Evolutionary conservation across 2,888 invertebrate species (phyloP).

Genomic region (Fragum fragum): DNA sequence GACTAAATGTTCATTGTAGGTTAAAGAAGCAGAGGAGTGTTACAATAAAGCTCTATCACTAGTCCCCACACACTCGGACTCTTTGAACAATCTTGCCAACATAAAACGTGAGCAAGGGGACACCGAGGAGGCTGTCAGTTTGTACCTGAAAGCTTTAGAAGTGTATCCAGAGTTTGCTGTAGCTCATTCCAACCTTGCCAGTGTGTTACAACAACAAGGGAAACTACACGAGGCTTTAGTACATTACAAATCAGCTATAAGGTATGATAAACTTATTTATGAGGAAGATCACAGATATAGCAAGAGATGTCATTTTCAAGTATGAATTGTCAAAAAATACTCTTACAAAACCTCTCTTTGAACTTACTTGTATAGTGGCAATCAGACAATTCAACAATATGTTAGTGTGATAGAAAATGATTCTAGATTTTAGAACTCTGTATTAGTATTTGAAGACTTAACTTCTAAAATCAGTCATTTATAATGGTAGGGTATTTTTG

Average conservation of each 20-base stretch:
- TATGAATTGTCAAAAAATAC: no score
- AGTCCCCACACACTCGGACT: conserved; percentile 99
- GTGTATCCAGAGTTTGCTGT: conserved; percentile 99
- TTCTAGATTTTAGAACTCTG: no score
- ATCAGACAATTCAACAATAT: no score
- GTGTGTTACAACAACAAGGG: conserved; percentile 99
- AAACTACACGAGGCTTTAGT: conserved; percentile 97
- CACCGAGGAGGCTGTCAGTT: conserved; percentile 97
- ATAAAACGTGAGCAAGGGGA: conserved; percentile 98
- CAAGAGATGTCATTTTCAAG: no score
- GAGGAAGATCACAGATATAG: no score
- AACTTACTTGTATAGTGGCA: no score
- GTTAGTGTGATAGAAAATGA: no score
- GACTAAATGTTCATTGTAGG: conserved; percentile 87
- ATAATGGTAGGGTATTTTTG: no score
- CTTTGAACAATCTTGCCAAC: conserved; percentile 98
- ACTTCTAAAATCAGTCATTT: no score
- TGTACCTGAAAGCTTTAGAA: conserved; percentile 93
- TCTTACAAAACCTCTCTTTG: no score
- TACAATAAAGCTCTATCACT: conserved; percentile 97
- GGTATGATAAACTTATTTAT: conserved; percentile 76
- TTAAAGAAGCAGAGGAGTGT: conserved; percentile 97
- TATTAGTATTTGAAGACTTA: no score
- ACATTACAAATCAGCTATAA: conserved; percentile 99
- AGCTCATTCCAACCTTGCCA: conserved; percentile 99